phyloP scores from a whole-genome alignment of 1,140 invertebrate genomes.

The Drosophila leontia region DNA sequence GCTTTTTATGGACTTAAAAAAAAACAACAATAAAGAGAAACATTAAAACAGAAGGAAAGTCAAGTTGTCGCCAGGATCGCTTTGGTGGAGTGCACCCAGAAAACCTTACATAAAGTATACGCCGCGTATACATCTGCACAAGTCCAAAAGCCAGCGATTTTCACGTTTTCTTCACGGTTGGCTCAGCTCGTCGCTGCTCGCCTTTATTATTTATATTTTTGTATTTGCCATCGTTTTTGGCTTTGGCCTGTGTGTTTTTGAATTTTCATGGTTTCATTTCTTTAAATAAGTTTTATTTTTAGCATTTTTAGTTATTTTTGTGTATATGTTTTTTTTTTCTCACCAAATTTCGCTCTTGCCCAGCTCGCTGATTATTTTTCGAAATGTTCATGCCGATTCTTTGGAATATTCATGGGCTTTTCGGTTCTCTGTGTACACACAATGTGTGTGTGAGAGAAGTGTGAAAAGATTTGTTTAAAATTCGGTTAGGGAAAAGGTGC shows the following conservation, averaged over 20 bases:
- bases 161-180: slow-evolving; percentile 17
- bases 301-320: slow-evolving; percentile 80
- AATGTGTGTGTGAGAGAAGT: slow-evolving; percentile 25
- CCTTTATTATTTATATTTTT: slow-evolving; percentile 78
- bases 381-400: slow-evolving; percentile 60
- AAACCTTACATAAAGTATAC: slow-evolving; percentile 36
- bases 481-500: slow-evolving; percentile 34
- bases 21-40: background rate
- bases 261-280: slow-evolving; percentile 82
- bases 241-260: slow-evolving; percentile 72
- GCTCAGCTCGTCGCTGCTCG: slow-evolving; percentile 25
- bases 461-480: slow-evolving; percentile 47
- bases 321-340: slow-evolving; percentile 70
- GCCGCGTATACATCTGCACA: slow-evolving; percentile 44
- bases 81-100: slow-evolving; percentile 9
- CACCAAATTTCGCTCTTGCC: slow-evolving; percentile 53
- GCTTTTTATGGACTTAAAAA: slow-evolving; percentile 71
- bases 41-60: slow-evolving; percentile 40
- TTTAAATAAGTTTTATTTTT: slow-evolving; percentile 84
- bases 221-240: slow-evolving; percentile 68
- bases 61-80: slow-evolving; percentile 41
- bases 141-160: slow-evolving; percentile 49
- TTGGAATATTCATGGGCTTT: slow-evolving; percentile 71
- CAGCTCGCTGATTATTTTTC: slow-evolving; percentile 65
- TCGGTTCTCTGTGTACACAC: slow-evolving; percentile 26